Evolutionary conservation across 2,888 invertebrate species (phyloP).

Genomic region (Cancer borealis): DNA sequence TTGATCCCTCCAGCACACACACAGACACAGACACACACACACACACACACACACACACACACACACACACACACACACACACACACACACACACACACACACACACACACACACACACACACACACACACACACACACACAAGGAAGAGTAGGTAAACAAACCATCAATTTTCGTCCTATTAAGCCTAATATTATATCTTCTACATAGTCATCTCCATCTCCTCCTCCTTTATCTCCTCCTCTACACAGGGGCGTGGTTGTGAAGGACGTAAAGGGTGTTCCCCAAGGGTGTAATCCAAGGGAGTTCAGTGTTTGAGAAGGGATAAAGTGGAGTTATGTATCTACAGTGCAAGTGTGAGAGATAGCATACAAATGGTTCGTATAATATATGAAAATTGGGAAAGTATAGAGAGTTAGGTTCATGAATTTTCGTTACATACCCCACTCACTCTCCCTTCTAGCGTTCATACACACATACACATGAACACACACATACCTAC

Average conservation of each 20-base stretch:
- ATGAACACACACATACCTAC: not conserved
- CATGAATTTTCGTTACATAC: not conserved
- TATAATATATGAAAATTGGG: not conserved
- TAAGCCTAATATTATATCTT: constrained; percentile 20
- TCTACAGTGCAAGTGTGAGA: not conserved
- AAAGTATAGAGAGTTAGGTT: not conserved
- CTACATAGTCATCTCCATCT: constrained; percentile 17
- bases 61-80: constrained; percentile 1
- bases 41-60: not conserved
- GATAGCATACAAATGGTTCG: not conserved
- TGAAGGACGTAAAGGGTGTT: not conserved
- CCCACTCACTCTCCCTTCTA: too few species aligned
- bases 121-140: not conserved
- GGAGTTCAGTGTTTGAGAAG: not conserved
- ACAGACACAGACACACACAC: not conserved
- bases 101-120: constrained; percentile 1
- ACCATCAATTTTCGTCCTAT: not conserved
- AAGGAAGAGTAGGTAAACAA: not conserved
- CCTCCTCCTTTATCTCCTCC: not conserved
- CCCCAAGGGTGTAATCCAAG: constrained; percentile 9
- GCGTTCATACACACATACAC: not conserved
- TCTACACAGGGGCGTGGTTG: not conserved
- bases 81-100: not conserved
- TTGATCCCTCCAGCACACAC: not conserved
- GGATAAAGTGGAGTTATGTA: not conserved